Evolutionary conservation across 2,113 vertebrate genomes (phyloP).

Genomic region (Marmota flaviventris): DNA sequence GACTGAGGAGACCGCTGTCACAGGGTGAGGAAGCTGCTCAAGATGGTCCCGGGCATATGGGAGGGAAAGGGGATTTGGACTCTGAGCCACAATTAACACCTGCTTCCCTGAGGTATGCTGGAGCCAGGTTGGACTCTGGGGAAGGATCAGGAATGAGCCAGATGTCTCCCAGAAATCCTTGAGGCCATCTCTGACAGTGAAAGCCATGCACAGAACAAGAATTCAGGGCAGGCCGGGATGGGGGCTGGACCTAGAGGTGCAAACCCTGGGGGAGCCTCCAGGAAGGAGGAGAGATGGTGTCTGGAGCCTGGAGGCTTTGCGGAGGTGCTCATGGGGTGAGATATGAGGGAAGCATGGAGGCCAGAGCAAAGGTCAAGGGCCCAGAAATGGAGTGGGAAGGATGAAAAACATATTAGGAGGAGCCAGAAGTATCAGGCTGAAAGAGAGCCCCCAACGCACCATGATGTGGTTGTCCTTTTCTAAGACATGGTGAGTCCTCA

Average conservation of each 20-base stretch:
- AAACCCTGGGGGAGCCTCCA: neutral
- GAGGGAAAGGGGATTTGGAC: neutral
- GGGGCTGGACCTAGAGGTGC: neutral
- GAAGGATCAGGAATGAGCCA: neutral
- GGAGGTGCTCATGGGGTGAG: neutral
- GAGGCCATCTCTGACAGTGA: neutral
- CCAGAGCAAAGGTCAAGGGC: neutral
- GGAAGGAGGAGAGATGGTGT: neutral
- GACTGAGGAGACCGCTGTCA: neutral
- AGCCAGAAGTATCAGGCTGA: too few relatives aligned
- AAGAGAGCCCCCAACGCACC: accelerated
- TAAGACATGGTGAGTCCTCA: neutral
- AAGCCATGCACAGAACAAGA: neutral
- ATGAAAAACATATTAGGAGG: neutral
- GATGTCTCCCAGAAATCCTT: neutral
- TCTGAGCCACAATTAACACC: neutral
- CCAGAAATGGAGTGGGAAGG: neutral
- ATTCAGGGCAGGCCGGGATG: neutral
- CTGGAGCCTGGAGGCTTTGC: neutral
- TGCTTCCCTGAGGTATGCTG: neutral
- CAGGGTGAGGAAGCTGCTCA: neutral
- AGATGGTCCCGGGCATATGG: accelerated
- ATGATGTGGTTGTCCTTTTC: neutral
- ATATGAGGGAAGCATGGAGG: accelerated
- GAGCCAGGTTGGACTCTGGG: neutral